Base-by-base conservation (phyloP, 1,140 invertebrate genomes). In the Penaeus japonicus region DNA sequence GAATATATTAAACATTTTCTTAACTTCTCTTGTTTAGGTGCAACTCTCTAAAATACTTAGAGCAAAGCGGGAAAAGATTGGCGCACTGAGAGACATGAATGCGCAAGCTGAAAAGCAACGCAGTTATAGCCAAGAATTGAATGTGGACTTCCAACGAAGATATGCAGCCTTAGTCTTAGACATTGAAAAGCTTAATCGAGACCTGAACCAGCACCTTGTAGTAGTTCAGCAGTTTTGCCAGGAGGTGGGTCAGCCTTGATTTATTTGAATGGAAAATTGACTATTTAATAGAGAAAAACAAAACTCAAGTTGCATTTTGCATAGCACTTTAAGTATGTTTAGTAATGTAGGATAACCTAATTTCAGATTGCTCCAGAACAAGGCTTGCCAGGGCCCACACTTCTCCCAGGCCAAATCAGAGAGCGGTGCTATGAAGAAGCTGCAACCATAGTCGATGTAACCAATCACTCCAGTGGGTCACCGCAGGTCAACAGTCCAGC, bases 141-240 rank as follows among this genome's bases (percentile, higher is more conserved):
- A 95, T 18, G 94, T 96, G 78, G 97, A 98, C 91, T 99, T 98
- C 92, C 96, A 98, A 92, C 95, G 95, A 91, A 95, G 95, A 92
- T 99, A 99, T 93, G 98, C 98, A 17, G 94, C 95, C 39, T 95
- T 96, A 91, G 95, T 99, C 1, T 95, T 99, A 78, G 97, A 98
- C 90, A 94, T 99, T 85, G 98, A 99, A 91, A 96, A 95, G 91
- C 95, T 99, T 92, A 99, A 99, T 93, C 94, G 94, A 89, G 96
- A 98, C 92, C 94, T 99, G 32, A 95, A 97, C 92, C 95, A 96
- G 57, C 96, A 96, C 92, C 94, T 99, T 32, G 96, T 96, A 91
- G 95, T 96, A 90, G 95, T 99, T 78, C 97, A 98, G 87, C 92
- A 94, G 90, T 95, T 95, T 89, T 98, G 97, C 92, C 95, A 96